Base-by-base conservation (phyloP, 2,113 vertebrate species). In the Porphyrio hochstetteri region DNA sequence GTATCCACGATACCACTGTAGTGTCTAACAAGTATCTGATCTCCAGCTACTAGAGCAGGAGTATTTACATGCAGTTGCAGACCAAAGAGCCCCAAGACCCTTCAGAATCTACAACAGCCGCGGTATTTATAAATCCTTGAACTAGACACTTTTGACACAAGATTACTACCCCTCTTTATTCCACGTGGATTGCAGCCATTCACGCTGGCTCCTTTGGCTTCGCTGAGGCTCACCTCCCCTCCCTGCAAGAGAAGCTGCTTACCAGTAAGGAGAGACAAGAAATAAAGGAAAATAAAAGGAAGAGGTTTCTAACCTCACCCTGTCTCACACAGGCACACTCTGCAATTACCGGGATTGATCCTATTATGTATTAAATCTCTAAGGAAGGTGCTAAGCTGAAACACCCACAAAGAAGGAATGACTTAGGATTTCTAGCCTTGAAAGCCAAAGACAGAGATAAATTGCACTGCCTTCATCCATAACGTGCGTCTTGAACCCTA, bases 91-190 rank as follows among this genome's bases (percentile, higher is more conserved):
- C 86, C 93, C 68, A n/a, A 91, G 92, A 70, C 85, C 76, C 90
- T 82, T 94, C 87, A 59, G 83, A 92, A 82, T 46, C 70, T 36
- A 72, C 90, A 89, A 76, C 77, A 65, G 92, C 40, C 61, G 9
- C 69, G 82, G 40, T 65, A 87, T 72, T 84, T 94, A 91, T 95
- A 96, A 94, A 91, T 76, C 88, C 92, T 89, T 65, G 50, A 95
- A 89, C 53, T 35, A 93, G 92, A 94, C 88, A 76, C 92, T 84
- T 86, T 3, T 76, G 81, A 91, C 92, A 92, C 63, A 64, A 94
- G 77, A 86, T 84, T 87, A 82, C 81, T 92, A 72, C 77, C 70
- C 56, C 31, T 93, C 70, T 92, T 94, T 91, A 92, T 91, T 86
- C 55, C 67, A 65, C 91, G 24, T 9, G 83, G 93, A 53, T 56